Evolutionary conservation across 2,888 invertebrate genomes (phyloP), one percentile per base, ranked within the genome.

Genomic region (Hipparchia semele): DNA sequence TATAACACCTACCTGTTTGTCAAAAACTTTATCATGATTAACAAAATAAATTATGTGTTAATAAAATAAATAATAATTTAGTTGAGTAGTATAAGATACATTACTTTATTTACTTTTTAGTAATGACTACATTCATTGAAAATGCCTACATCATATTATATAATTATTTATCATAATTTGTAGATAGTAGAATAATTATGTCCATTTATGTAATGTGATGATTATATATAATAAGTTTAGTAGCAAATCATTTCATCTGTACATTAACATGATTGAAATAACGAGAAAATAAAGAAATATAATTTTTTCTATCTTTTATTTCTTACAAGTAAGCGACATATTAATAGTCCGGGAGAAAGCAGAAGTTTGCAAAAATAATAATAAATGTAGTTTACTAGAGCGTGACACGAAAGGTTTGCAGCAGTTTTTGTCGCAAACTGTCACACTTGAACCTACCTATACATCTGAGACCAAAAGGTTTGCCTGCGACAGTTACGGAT

Each of bases 281-380:
- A 66, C 53, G n/a, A 54, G 65, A 49, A 54, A 66, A 53, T 33
- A 66, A 66, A 54, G 39, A 66, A 66, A 39, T 33, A 12, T 39
- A 66, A 53, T 53, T 53, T 33, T 53, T 62, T n/a, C 53, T 39
- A 39, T 39, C n/a, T 66, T 66, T 66, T 53, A 66, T 54, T 62
- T 53, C 7, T 51, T 53, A 70, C 53, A 61, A 56, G 3, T 39
- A 39, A 23, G 23, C 23, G 1, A 23, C 23, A 23, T 23, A 23
- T 23, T 23, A 23, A 23, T 23, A 23, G 23, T 1, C 23, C 23
- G 23, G 23, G 23, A 23, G 23, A 23, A 23, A 23, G 23, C 23
- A 0, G 23, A 23, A 0, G 23, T 23, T 23, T 23, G 23, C 23
- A 23, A 23, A 23, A 23, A 23, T 23, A 23, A 23, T 23, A 23